Conservation (phyloP, 2,888 invertebrate species). For the Netelia melanura region DNA sequence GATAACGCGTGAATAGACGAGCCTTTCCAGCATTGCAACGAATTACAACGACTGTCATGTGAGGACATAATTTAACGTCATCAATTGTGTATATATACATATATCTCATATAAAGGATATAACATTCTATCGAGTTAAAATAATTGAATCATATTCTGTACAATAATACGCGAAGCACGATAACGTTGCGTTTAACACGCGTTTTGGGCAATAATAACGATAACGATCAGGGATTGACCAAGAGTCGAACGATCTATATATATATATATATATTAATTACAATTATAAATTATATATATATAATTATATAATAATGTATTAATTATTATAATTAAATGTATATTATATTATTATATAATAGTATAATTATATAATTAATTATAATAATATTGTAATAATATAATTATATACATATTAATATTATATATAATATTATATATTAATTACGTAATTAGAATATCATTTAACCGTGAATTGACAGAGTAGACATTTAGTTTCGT, state of each 20-base stretch:
- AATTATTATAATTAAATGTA: too few species aligned
- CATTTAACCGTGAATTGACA: conserved; percentile 1
- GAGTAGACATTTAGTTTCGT: conserved; percentile 12
- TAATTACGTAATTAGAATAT: conserved; percentile 20
- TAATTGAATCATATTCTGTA: not conserved
- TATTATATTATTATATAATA: too few species aligned
- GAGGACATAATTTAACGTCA: not conserved
- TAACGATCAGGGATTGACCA: conserved; percentile 39
- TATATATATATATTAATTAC: conserved; percentile 7
- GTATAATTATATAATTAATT: too few species aligned
- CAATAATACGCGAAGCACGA: conserved; percentile 13
- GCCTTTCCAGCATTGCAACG: conserved; percentile 37
- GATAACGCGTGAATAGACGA: conserved; percentile 1
- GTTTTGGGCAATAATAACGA: conserved; percentile 42
- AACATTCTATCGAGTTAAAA: conserved; percentile 2
- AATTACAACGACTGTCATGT: conserved; percentile 56
- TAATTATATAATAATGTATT: too few species aligned
- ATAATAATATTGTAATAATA: too few species aligned
- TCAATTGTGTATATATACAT: not conserved
- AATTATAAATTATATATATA: too few species aligned
- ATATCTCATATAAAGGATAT: not conserved
- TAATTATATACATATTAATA: too few species aligned
- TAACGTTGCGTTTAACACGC: conserved; percentile 28
- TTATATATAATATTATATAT: not conserved
- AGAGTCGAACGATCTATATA: conserved; percentile 30